phyloP scores from a whole-genome alignment of 2,888 invertebrate species.

The Lottia scabra region DNA sequence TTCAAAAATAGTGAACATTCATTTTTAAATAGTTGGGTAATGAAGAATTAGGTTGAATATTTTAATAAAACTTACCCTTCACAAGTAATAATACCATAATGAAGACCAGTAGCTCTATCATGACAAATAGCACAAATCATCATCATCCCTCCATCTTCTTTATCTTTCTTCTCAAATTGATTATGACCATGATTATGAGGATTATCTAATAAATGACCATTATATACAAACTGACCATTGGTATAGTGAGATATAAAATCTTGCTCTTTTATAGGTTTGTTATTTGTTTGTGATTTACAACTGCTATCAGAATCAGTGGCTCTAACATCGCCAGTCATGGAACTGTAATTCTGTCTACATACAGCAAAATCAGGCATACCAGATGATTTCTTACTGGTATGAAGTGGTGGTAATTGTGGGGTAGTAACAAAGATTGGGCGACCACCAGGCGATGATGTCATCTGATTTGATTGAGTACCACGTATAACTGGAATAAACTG shows the following conservation, averaged over 20 bases:
- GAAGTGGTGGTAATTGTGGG: not conserved
- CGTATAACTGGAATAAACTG: constrained; percentile 1
- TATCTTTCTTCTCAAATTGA: constrained; percentile 18
- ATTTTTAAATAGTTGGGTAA: too few relatives aligned
- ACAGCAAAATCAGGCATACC: not conserved
- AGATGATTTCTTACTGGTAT: not conserved
- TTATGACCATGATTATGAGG: constrained; percentile 22
- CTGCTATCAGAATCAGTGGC: not conserved
- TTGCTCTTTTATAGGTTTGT: constrained; percentile 36
- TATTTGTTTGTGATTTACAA: constrained; percentile 13
- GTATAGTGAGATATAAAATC: constrained; percentile 57
- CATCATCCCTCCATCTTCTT: constrained; percentile 80
- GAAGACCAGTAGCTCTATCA: constrained; percentile 96
- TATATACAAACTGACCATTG: constrained; percentile 51
- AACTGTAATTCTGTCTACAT: not conserved
- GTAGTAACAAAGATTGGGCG: not conserved
- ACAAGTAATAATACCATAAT: constrained; percentile 98
- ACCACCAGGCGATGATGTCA: not conserved
- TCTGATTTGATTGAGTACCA: not conserved
- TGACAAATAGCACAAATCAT: constrained; percentile 81
- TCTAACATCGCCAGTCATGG: not conserved
- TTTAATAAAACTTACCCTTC: constrained; percentile 80
- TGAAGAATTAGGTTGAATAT: too few relatives aligned
- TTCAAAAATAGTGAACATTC: too few relatives aligned
- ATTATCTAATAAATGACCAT: constrained; percentile 43